These are phyloP conservation scores for Diglossa cyanea DNA, from an alignment of 2,797 vertebrate species.

Conservation along the genomic window DNA sequence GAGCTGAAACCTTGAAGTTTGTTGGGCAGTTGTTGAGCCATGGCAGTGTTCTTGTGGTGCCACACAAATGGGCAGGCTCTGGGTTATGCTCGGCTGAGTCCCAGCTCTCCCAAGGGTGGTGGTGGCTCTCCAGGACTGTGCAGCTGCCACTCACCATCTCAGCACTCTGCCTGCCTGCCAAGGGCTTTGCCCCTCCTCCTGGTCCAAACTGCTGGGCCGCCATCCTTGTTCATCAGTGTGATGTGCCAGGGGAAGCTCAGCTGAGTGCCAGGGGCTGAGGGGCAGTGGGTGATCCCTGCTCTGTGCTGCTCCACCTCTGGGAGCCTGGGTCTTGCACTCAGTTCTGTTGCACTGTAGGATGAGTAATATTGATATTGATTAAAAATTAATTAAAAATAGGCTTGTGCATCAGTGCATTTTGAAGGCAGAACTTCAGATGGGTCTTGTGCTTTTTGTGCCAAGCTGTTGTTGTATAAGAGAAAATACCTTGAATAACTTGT, in stretches of 20 bases:
- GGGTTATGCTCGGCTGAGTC: background rate
- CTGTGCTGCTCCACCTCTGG: background rate
- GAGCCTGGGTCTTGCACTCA: background rate
- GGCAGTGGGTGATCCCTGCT: background rate
- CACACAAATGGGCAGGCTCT: accelerated
- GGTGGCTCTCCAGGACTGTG: background rate
- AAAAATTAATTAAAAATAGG: background rate
- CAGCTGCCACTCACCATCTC: background rate
- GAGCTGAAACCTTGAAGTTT: background rate
- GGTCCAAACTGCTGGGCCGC: background rate
- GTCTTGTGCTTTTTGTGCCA: background rate
- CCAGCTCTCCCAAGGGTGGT: background rate
- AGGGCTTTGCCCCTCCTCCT: background rate
- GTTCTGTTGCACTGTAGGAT: background rate
- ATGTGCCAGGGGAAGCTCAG: background rate
- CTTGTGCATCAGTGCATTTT: background rate
- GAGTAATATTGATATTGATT: background rate
- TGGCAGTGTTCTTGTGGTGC: background rate
- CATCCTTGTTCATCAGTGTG: accelerated
- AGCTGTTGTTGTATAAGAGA: background rate
- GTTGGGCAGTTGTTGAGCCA: background rate
- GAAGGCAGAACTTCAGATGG: background rate
- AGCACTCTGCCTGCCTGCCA: background rate
- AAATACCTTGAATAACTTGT: background rate
- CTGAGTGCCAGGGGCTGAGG: background rate